Conservation (phyloP, 2,888 invertebrate species). For the Conomelus anceps region DNA sequence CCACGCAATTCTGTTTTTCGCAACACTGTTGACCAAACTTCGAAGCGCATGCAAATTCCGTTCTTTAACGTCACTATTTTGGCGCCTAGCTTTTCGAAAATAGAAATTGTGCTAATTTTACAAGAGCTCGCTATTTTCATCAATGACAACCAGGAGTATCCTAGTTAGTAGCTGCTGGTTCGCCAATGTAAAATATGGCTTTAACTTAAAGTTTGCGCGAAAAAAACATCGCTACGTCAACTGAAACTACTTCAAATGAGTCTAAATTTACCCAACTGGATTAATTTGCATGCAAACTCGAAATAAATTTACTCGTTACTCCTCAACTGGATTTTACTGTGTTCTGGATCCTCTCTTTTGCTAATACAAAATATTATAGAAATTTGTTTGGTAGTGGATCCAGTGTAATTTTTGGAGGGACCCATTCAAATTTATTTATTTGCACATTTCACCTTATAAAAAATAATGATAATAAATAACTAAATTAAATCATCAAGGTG, state of each 20-base stretch:
- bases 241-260: neutral
- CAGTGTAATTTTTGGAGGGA: too few species aligned
- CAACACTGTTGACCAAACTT: neutral
- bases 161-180: neutral
- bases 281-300: neutral
- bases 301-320: too few species aligned
- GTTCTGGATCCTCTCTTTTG: too few species aligned
- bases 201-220: neutral
- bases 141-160: neutral
- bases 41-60: neutral
- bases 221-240: neutral
- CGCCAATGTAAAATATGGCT: neutral
- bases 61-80: neutral
- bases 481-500: too few species aligned
- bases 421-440: too few species aligned
- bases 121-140: neutral
- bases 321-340: too few species aligned
- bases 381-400: too few species aligned
- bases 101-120: neutral
- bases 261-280: neutral
- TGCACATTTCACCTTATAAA: too few species aligned
- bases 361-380: too few species aligned
- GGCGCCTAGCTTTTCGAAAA: neutral
- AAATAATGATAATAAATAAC: too few species aligned
- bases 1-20: neutral